phyloP scores from a whole-genome alignment of 2,888 invertebrate species.

The Melanchra persicariae region DNA sequence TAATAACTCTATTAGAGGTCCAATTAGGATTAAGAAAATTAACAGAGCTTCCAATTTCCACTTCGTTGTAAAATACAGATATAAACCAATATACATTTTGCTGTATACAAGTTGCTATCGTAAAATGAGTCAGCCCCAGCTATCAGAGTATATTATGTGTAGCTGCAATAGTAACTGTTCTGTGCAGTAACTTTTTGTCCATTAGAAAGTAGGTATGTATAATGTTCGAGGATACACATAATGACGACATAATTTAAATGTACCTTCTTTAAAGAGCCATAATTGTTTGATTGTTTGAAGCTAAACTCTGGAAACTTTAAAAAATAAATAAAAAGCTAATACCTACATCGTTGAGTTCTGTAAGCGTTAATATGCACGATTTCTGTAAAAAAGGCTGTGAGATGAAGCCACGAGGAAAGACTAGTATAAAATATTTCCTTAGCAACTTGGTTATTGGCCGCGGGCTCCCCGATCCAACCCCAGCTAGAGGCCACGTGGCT shows the following conservation, averaged over 20 bases:
- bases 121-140: background rate
- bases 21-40: constrained; percentile 4
- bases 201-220: background rate
- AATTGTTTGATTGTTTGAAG: too few relatives aligned
- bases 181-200: background rate
- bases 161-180: too few relatives aligned
- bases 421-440: background rate
- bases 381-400: background rate
- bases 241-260: too few relatives aligned
- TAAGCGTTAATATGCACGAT: too few relatives aligned
- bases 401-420: background rate
- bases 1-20: constrained; percentile 12
- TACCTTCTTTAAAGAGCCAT: too few relatives aligned
- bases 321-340: too few relatives aligned
- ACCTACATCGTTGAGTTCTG: background rate
- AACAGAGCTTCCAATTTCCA: constrained; percentile 1
- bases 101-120: background rate
- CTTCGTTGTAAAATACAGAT: background rate
- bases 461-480: too few relatives aligned
- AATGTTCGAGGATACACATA: background rate
- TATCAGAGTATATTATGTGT: background rate
- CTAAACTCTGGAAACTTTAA: too few relatives aligned
- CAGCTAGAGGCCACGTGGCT: background rate
- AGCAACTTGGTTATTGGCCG: background rate
- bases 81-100: background rate